Conservation (phyloP, 2,888 invertebrate genomes). For the Augochlorella aurata region DNA sequence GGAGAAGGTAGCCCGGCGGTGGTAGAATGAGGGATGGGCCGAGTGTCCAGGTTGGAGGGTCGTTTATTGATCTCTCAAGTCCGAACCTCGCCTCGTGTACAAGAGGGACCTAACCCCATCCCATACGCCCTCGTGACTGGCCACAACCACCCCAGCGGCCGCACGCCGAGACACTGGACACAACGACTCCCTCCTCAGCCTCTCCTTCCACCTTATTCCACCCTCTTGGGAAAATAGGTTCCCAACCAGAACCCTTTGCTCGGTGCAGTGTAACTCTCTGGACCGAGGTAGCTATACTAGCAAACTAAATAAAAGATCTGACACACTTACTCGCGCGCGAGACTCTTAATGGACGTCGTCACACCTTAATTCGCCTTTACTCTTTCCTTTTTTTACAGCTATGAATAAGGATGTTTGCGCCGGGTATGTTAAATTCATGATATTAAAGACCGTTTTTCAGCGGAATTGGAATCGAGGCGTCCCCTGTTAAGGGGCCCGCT, state of each 20-base stretch:
- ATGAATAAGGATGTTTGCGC: background rate
- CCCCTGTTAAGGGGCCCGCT: background rate
- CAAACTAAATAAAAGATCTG: conserved; percentile 13
- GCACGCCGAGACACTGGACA: conserved; percentile 80
- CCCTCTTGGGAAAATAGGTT: conserved; percentile 76
- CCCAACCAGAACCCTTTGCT: conserved; percentile 72
- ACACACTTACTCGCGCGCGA: background rate
- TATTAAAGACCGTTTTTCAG: conserved; percentile 3
- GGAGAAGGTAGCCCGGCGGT: conserved; percentile 72
- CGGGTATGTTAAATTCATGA: background rate
- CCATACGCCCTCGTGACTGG: conserved; percentile 78
- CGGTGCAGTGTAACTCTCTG: conserved; percentile 54
- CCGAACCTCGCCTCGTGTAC: conserved; percentile 79
- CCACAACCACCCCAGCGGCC: conserved; percentile 79
- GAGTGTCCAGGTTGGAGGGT: conserved; percentile 81
- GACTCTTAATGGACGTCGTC: conserved; percentile 1
- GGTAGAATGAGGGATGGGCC: conserved; percentile 75
- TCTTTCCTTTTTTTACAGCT: background rate
- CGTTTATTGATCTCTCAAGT: conserved; percentile 83
- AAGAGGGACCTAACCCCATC: conserved; percentile 79
- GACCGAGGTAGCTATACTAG: background rate
- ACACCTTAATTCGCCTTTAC: background rate
- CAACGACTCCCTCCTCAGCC: conserved; percentile 77
- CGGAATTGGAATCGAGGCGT: background rate
- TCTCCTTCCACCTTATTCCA: conserved; percentile 77